phyloP scores from a whole-genome alignment of 2,113 vertebrate genomes.

The Steatornis caripensis region DNA sequence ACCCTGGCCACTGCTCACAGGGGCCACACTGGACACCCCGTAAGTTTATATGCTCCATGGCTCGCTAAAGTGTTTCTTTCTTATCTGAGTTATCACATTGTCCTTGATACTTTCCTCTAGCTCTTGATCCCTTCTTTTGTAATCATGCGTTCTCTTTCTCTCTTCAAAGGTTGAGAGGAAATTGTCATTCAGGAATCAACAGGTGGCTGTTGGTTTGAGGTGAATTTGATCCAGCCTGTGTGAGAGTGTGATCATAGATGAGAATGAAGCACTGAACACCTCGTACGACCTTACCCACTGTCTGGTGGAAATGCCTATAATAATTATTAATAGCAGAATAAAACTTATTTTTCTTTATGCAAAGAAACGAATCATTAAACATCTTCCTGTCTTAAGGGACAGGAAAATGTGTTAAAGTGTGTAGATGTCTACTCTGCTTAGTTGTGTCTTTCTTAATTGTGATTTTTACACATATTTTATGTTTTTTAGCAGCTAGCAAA shows the following conservation, averaged over 20 bases:
- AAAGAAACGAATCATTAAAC: not conserved
- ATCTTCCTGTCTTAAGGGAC: not conserved
- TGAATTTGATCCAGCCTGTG: not conserved
- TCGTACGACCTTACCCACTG: not conserved
- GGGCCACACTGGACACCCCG: fast-evolving
- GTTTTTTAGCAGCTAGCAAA: not conserved
- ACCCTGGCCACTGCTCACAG: fast-evolving
- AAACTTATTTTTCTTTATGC: not conserved
- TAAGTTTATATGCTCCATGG: not conserved
- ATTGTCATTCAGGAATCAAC: not conserved
- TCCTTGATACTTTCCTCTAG: not conserved
- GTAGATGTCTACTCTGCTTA: not conserved
- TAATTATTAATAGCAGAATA: not conserved
- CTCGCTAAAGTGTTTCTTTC: not conserved
- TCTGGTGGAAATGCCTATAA: not conserved
- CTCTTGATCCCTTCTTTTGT: not conserved
- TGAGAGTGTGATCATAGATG: not conserved
- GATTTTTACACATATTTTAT: not conserved
- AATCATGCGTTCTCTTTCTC: not conserved
- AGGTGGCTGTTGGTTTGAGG: not conserved
- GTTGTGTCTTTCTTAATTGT: not conserved
- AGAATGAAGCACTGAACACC: not conserved
- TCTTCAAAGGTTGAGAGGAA: not conserved
- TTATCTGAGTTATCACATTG: not conserved
- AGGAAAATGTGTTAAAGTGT: not conserved